phyloP scores from a whole-genome alignment of 2,888 invertebrate genomes.

The Tribolium freemani region DNA sequence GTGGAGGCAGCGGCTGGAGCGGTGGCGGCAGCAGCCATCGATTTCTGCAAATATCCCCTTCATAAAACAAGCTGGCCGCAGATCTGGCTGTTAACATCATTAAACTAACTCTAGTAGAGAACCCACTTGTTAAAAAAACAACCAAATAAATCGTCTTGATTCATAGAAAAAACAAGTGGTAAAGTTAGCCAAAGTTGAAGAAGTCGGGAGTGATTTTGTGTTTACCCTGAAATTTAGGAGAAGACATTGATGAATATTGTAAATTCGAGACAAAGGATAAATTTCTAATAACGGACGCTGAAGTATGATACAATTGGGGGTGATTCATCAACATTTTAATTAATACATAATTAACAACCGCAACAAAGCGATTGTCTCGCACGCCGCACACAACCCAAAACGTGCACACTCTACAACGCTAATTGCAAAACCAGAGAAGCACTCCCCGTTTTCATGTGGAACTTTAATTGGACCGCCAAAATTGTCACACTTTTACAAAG shows the following conservation, averaged over 20 bases:
- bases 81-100: slow-evolving; percentile 36
- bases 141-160: slow-evolving; percentile 5
- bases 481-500: slow-evolving; percentile 42
- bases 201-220: not conserved
- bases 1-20: slow-evolving; percentile 55
- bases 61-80: slow-evolving; percentile 60
- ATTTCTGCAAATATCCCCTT: slow-evolving; percentile 65
- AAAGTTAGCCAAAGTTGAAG: not conserved
- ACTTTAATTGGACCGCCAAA: slow-evolving; percentile 46
- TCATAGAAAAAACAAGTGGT: not conserved
- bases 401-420: slow-evolving; percentile 38
- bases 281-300: slow-evolving; percentile 64
- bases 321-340: slow-evolving; percentile 67
- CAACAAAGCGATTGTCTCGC: slow-evolving; percentile 65
- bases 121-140: not conserved
- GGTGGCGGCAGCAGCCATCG: slow-evolving; percentile 58
- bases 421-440: slow-evolving; percentile 45
- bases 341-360: slow-evolving; percentile 66
- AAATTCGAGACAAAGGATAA: slow-evolving; percentile 61
- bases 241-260: slow-evolving; percentile 44
- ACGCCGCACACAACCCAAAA: slow-evolving; percentile 37
- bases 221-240: slow-evolving; percentile 34
- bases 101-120: slow-evolving; percentile 11
- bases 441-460: slow-evolving; percentile 40
- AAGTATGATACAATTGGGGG: slow-evolving; percentile 63